Evolutionary conservation across 2,797 vertebrate species (phyloP).

Genomic region (Enteromius radiatus): DNA sequence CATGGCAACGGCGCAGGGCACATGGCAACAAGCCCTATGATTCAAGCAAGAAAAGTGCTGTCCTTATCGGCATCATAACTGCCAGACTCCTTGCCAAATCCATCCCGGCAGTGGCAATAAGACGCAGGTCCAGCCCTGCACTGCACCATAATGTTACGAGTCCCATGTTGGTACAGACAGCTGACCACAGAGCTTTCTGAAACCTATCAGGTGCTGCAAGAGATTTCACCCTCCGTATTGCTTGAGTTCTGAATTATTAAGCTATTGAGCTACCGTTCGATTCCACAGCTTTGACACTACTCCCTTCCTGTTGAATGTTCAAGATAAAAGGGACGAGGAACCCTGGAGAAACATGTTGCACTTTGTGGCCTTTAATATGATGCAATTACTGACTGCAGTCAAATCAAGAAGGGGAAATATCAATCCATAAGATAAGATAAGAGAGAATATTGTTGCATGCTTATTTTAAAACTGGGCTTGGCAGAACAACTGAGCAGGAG

Average conservation of each 20-base stretch:
- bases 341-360: slow-evolving; percentile 65
- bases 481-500: slow-evolving; percentile 7
- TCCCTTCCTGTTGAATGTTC: slow-evolving; percentile 46
- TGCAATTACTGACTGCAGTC: not conserved
- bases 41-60: slow-evolving; percentile 35
- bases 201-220: slow-evolving; percentile 72
- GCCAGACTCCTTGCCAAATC: slow-evolving; percentile 56
- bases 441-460: not conserved
- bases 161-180: slow-evolving; percentile 70
- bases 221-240: slow-evolving; percentile 63
- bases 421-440: no score
- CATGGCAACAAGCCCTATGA: slow-evolving; percentile 42
- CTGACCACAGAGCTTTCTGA: slow-evolving; percentile 73
- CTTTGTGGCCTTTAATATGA: slow-evolving; percentile 57
- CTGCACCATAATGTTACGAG: slow-evolving; percentile 17
- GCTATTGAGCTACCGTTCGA: slow-evolving; percentile 61
- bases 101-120: slow-evolving; percentile 49
- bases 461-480: slow-evolving; percentile 23
- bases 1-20: slow-evolving; percentile 28
- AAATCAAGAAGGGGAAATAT: slow-evolving; percentile 15
- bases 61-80: slow-evolving; percentile 60
- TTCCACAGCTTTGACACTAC: slow-evolving; percentile 59
- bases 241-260: slow-evolving; percentile 76
- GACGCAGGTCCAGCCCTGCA: slow-evolving; percentile 11
- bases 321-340: slow-evolving; percentile 55